Percentiles rank a stretch among this genome's conserved stretches.
Conservation (phyloP, 2,888 invertebrate species). For the Lasioglossum lativentre region DNA sequence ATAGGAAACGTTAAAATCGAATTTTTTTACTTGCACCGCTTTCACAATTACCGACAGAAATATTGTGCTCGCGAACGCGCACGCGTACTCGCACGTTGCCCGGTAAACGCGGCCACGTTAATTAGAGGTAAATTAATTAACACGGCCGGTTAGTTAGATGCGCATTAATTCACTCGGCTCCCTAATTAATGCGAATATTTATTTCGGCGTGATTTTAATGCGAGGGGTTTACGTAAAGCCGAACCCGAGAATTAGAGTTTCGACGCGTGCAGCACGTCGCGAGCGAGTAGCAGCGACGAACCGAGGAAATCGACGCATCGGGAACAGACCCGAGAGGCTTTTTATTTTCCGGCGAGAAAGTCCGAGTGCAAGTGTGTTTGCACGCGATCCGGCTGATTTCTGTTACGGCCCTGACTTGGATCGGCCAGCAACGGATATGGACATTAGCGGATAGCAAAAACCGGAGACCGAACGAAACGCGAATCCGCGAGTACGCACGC, state of each 20-base stretch:
- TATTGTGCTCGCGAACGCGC: constrained; percentile 7
- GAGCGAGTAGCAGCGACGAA: neutral
- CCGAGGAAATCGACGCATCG: neutral
- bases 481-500: constrained; percentile 34
- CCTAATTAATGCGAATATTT: constrained; percentile 57
- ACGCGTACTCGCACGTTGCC: neutral
- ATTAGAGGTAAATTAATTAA: constrained; percentile 66
- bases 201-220: constrained; percentile 7
- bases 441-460: constrained; percentile 22
- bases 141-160: constrained; percentile 47
- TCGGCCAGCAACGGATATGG: constrained; percentile 45
- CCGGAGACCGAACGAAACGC: constrained; percentile 32
- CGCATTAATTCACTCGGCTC: constrained; percentile 44
- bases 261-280: neutral
- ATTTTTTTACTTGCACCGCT: neutral
- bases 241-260: neutral
- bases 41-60: neutral
- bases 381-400: constrained; percentile 23
- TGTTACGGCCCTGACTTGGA: constrained; percentile 53
- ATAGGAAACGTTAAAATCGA: too few species aligned
- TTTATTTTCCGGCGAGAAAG: constrained; percentile 29
- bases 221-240: constrained; percentile 2
- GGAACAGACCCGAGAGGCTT: too few species aligned
- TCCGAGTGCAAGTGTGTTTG: neutral
- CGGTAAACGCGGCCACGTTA: constrained; percentile 45